phyloP scores from a whole-genome alignment of 2,888 invertebrate species.

The Alviniconcha strummeri region DNA sequence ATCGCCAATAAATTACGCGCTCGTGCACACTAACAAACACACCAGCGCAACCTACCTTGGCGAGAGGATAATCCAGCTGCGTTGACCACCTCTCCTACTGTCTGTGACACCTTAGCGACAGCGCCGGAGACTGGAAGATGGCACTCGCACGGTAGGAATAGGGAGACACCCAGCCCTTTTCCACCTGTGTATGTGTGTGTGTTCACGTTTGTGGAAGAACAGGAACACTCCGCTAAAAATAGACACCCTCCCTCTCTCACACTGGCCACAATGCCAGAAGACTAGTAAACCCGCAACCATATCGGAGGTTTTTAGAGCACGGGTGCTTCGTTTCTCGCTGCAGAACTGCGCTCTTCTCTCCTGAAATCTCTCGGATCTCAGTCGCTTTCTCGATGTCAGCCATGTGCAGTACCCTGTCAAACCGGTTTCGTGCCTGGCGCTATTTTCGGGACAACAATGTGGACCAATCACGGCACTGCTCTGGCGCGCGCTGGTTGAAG shows the following conservation, averaged over 20 bases:
- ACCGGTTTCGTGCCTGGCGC: constrained; percentile 26
- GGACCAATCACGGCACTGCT: constrained; percentile 7
- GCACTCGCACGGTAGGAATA: not conserved
- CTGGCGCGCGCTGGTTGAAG: not conserved
- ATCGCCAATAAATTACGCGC: too few species aligned
- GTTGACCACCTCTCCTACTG: not conserved
- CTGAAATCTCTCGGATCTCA: not conserved
- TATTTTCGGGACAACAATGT: not conserved
- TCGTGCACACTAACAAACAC: not conserved
- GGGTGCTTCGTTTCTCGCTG: not conserved
- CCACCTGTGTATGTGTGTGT: constrained; percentile 3
- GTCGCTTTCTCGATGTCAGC: not conserved
- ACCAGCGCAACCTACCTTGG: not conserved
- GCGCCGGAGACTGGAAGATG: not conserved
- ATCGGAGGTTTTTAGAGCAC: not conserved
- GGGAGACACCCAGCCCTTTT: constrained; percentile 11
- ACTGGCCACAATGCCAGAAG: constrained; percentile 19
- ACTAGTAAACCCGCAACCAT: not conserved
- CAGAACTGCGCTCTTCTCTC: constrained; percentile 6
- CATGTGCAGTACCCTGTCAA: constrained; percentile 21
- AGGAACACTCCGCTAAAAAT: constrained; percentile 9
- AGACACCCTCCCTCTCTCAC: constrained; percentile 4
- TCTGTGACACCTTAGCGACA: not conserved
- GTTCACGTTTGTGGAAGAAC: constrained; percentile 22
- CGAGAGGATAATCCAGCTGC: not conserved